phyloP scores from a whole-genome alignment of 2,113 vertebrate genomes.

The Globicephala melas region DNA sequence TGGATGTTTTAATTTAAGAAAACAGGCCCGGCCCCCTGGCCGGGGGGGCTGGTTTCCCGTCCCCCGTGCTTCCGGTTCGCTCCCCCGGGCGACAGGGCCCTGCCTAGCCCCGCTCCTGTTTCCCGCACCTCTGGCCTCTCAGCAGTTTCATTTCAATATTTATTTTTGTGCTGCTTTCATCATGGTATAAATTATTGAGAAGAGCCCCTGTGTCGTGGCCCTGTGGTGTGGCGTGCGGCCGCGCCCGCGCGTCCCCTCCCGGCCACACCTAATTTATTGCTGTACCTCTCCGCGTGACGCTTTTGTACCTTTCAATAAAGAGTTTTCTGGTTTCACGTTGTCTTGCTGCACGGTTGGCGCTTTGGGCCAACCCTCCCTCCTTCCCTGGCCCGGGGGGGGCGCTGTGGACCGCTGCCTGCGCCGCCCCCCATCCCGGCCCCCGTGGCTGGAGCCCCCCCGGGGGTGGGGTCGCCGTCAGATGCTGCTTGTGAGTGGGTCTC shows the following conservation, averaged over 20 bases:
- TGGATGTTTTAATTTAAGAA: conserved; percentile 69
- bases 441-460: fast-evolving
- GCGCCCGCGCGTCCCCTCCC: conserved; percentile 80
- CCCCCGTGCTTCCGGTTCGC: conserved; percentile 66
- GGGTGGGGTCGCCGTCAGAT: fast-evolving
- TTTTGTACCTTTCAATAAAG: conserved; percentile 97
- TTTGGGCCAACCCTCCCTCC: background rate
- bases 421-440: fast-evolving
- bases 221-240: conserved; percentile 82
- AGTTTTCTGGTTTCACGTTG: conserved; percentile 84
- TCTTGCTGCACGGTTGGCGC: conserved; percentile 48
- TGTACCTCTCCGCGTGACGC: conserved; percentile 87
- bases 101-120: conserved; percentile 60
- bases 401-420: fast-evolving
- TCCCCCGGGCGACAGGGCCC: conserved; percentile 66
- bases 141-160: conserved; percentile 91
- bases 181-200: conserved; percentile 93
- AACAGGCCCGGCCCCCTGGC: conserved; percentile 68
- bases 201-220: conserved; percentile 88
- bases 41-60: conserved; percentile 74
- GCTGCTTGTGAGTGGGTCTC: background rate
- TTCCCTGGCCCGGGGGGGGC: fast-evolving
- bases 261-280: conserved; percentile 92
- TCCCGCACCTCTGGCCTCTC: conserved; percentile 74
- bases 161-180: conserved; percentile 93